A percentile compares a stretch with the other conserved stretches of the same genome.
Evolutionary conservation across 1,140 invertebrate species (phyloP).

Genomic region (Bombyx mori): ASM3026992v2 NC_085121.1:2115001-2115500

Average conservation of each 20-base stretch:
- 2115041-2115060: slow-evolving; percentile 57
- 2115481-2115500: slow-evolving; percentile 79
- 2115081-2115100: slow-evolving; percentile 57
- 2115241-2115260: slow-evolving; percentile 65
- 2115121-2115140: slow-evolving; percentile 49
- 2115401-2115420: slow-evolving; percentile 66
- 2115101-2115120: slow-evolving; percentile 38
- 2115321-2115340: slow-evolving; percentile 52
- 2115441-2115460: slow-evolving; percentile 78
- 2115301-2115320: slow-evolving; percentile 53
- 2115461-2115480: slow-evolving; percentile 76
- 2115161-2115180: slow-evolving; percentile 63
- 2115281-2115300: slow-evolving; percentile 51
- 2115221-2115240: slow-evolving; percentile 59
- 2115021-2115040: slow-evolving; percentile 66
- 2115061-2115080: slow-evolving; percentile 57
- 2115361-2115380: slow-evolving; percentile 42
- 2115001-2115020: slow-evolving; percentile 68
- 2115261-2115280: slow-evolving; percentile 51
- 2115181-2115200: slow-evolving; percentile 65
- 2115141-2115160: slow-evolving; percentile 61
- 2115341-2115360: slow-evolving; percentile 50
- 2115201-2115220: slow-evolving; percentile 57
- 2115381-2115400: slow-evolving; percentile 58
- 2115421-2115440: slow-evolving; percentile 81